phyloP scores from a whole-genome alignment of 37 sponge, comb jelly and placozoan species.

The Hormiphora californensis region DNA sequence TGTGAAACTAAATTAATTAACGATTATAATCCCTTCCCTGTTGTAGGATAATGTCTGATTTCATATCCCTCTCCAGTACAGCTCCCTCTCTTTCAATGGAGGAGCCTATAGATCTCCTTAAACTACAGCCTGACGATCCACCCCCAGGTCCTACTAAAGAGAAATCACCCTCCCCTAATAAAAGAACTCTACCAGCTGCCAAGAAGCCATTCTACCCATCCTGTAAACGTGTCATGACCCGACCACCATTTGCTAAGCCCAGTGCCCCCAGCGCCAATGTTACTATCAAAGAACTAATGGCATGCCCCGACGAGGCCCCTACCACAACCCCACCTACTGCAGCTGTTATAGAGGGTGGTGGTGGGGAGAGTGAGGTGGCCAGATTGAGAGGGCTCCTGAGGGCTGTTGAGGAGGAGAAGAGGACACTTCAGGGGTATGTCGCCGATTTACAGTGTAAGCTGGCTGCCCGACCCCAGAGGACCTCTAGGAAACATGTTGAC shows the following conservation, averaged over 20 bases:
- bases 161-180: background rate
- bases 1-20: no score
- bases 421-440: slow-evolving; percentile 18
- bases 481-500: background rate
- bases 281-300: background rate
- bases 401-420: slow-evolving; percentile 7
- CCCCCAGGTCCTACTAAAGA: background rate
- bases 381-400: background rate
- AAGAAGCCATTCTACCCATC: slow-evolving; percentile 34
- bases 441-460: slow-evolving; percentile 26
- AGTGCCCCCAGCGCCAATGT: background rate
- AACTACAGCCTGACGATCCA: background rate
- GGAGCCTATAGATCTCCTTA: slow-evolving; percentile 1
- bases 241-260: slow-evolving; percentile 6
- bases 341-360: background rate
- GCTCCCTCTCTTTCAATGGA: background rate
- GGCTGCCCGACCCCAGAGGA: background rate
- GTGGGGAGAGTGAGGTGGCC: background rate
- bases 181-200: no score
- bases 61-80: background rate
- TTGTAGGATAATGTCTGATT: slow-evolving; percentile 38
- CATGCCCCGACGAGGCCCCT: background rate
- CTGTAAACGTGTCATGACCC: slow-evolving; percentile 9
- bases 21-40: no score
- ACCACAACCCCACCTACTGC: no score